Evolutionary conservation across 2,888 invertebrate species (phyloP), one percentile per base, ranked within the genome.

Genomic region (Drosophila prolongata): DNA sequence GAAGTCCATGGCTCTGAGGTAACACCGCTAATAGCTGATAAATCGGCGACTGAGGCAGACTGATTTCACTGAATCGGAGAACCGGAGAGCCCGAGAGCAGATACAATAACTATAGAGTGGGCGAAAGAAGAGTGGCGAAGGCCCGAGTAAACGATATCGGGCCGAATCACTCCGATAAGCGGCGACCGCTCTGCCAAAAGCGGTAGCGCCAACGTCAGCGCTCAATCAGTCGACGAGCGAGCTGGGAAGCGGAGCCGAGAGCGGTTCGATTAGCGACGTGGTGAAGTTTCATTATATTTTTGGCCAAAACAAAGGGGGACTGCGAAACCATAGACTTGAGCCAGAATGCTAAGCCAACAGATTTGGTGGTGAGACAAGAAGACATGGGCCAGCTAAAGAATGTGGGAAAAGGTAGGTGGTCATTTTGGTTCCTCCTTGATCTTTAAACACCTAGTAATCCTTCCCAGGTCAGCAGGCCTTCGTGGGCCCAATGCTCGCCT

Each of bases 231-330:
- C 75, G 81, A 71, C 82, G 65, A 81, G 72, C 82, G 65, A 71
- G 71, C 71, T 73, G 72, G 69, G 52, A 62, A 66, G 65, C 73
- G 68, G 77, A 73, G 82, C 58, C 34, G 47, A 47, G 74, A 74
- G 74, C 55, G 76, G 75, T 82, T 80, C 83, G 82, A 87, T 75
- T 75, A 87, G 70, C 83, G 79, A 83, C 83, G 83, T 83, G 83
- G 83, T 81, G 85, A 81, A 78, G 71, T 76, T 60, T 72, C 44
- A 52, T 59, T 60, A 35, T 40, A 50, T 4, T 55, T 34, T 54
- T 52, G 55, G 49, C 16, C 47, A 50, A 60, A 60, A 43, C 58
- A 58, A 66, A 50, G 59, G 65, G 75, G 58, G 38, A 64, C 65
- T 76, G 64, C 70, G 62, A 77, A 79, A 53, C 52, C 24, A 34